phyloP scores from a whole-genome alignment of 2,888 invertebrate species.

The Drosophila rellima region DNA sequence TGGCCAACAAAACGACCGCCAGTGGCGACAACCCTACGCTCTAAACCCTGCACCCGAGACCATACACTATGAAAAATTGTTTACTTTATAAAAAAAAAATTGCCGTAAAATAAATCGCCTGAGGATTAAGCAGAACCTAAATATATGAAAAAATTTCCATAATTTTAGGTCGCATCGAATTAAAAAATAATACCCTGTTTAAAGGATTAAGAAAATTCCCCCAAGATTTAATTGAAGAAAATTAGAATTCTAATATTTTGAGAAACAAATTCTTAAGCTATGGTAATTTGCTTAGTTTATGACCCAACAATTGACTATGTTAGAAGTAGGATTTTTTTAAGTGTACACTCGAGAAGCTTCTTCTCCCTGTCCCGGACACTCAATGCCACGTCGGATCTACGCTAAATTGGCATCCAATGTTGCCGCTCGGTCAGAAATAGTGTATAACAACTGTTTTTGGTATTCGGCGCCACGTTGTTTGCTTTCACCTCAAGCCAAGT shows the following conservation, averaged over 20 bases:
- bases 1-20: slow-evolving; percentile 56
- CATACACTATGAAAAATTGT: neutral
- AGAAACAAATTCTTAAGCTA: neutral
- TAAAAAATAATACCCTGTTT: too few species aligned
- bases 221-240: too few species aligned
- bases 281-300: too few species aligned
- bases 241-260: too few species aligned
- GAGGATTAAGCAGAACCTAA: too few species aligned
- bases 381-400: slow-evolving; percentile 39
- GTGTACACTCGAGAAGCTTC: neutral
- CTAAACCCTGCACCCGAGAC: slow-evolving; percentile 3
- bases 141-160: too few species aligned
- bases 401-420: slow-evolving; percentile 77
- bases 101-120: too few species aligned
- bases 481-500: slow-evolving; percentile 78
- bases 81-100: too few species aligned
- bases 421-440: slow-evolving; percentile 38
- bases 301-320: neutral
- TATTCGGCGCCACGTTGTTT: slow-evolving; percentile 78
- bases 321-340: neutral
- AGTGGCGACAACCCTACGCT: slow-evolving; percentile 43
- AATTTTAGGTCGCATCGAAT: too few species aligned
- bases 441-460: slow-evolving; percentile 58
- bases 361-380: slow-evolving; percentile 1
- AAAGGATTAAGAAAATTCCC: too few species aligned